Conservation (phyloP, 2,888 invertebrate species). For the Halocaridina rubra region DNA sequence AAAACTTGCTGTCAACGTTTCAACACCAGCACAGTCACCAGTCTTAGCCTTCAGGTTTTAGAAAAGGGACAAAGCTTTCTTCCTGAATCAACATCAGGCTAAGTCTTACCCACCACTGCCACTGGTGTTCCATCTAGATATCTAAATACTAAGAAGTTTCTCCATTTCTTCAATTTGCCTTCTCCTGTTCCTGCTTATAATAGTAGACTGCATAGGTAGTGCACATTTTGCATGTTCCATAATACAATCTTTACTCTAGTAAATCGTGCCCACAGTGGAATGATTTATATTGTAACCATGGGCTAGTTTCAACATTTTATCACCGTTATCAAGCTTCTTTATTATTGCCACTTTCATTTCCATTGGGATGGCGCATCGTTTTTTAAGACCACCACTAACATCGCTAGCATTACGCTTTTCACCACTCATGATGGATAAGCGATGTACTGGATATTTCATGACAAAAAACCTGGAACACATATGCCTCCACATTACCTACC, state of each 20-base stretch:
- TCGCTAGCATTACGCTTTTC: not conserved
- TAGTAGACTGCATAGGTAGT: not conserved
- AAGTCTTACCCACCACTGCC: not conserved
- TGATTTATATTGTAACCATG: not conserved
- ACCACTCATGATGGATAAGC: not conserved
- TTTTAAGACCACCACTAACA: not conserved
- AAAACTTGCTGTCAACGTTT: no score
- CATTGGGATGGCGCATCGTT: not conserved
- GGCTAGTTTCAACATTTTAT: not conserved
- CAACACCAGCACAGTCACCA: no score
- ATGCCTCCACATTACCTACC: no score
- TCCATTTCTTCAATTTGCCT: not conserved
- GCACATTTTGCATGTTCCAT: not conserved
- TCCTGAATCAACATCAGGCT: not conserved
- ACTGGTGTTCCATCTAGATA: no score
- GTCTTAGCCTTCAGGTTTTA: no score
- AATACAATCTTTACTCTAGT: not conserved
- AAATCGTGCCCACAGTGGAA: not conserved
- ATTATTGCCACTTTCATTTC: not conserved
- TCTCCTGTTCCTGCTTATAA: not conserved
- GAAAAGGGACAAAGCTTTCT: not conserved
- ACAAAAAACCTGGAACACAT: no score
- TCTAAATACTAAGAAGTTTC: not conserved
- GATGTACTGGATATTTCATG: no score
- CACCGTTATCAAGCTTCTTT: not conserved